Base-by-base conservation (phyloP, 2,113 vertebrate genomes). In the Daubentonia madagascariensis region DNA sequence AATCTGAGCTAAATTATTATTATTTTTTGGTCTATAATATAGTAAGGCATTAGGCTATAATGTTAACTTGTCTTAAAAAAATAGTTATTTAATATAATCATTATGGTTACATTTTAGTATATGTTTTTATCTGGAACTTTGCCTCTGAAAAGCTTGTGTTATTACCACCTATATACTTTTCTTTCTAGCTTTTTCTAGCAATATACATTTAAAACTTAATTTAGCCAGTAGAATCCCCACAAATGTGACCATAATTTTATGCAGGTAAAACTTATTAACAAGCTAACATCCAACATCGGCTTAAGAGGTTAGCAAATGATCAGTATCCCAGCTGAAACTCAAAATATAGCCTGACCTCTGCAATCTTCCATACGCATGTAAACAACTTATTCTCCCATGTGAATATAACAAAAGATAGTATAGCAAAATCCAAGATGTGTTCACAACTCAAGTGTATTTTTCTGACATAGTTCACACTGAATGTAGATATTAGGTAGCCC, bases 1-100 rank as follows among this genome's bases (percentile, higher is more conserved):
- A 89, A 97, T 52, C 87, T 94, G 35, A 95, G 50, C 25, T 43
- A 8, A 96, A 93, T 73, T 67, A 67, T 95, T 76, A 93, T 73
- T 67, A 67, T 95, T 76, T 83, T 73, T 84, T 50, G 25, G 48
- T 54, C 18, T 81, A 3, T 94, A 95, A 88, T 28, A 93, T 0
- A 91, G 30, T 37, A 75, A 90, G 32, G 14, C 18, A 76, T 37
- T 23, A 48, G 18, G 23, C 73, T 50, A 25, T 30, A 25, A 70
- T n/a, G 37, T 76, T 72, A 81, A 80, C 40, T 89, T 22, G n/a
- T 88, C 35, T 90, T n/a, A n/a, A 37, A 89, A 92, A 61, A 80
- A 37, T 22, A 52, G 18, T 73, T 57, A 57, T 57, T 22, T 57
- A 22, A 57, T 57, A 20, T 61, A 37, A 48, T 80, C 54, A 59